Base-by-base conservation (phyloP, 2,113 vertebrate species). In the Chaetura pelagica region DNA sequence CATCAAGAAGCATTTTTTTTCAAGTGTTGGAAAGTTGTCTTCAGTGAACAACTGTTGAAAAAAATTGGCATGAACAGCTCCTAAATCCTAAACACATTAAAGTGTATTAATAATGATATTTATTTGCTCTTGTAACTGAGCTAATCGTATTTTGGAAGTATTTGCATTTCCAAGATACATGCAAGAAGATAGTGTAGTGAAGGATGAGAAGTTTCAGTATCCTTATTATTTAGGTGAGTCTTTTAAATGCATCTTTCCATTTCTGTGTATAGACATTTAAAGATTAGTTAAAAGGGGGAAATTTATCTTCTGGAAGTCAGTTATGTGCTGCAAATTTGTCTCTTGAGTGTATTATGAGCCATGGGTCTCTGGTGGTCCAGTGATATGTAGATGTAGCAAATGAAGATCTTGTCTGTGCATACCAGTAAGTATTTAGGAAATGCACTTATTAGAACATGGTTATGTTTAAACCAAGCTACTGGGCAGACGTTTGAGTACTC, bases 311-410 rank as follows among this genome's bases (percentile, higher is more conserved):
- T 84, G 61, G 48, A 30, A 72, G 64, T 54, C 6, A 4, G 21
- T 38, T 64, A 19, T 2, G 4, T 34, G 61, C 26, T 34, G 61
- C 1, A 0, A 18, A 38, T 61, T 57, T 48, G 17, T 57, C 18
- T 54, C 26, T 1, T 1, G 15, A 30, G 15, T 48, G 12, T 21
- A 0, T 67, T 61, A 6, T 1, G 21, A 68, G 24, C 67, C 6
- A 2, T 58, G 42, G 34, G 12, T 63, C 0, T 4, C 30, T 46
- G 11, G 0, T 29, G 20, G 35, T n/a, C 11, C 61, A 3, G 40
- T 21, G 52, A 17, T 38, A 27, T 15, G 2, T 27, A 1, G 4
- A 9, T 7, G 2, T 4, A 34, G 38, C 76, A 68, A 34, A 46
- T 66, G 4, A 77, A 71, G 38, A 66, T 27, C 52, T 83, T 24